phyloP scores from a whole-genome alignment of 2,113 vertebrate species.

The Cebidichthys violaceus region DNA sequence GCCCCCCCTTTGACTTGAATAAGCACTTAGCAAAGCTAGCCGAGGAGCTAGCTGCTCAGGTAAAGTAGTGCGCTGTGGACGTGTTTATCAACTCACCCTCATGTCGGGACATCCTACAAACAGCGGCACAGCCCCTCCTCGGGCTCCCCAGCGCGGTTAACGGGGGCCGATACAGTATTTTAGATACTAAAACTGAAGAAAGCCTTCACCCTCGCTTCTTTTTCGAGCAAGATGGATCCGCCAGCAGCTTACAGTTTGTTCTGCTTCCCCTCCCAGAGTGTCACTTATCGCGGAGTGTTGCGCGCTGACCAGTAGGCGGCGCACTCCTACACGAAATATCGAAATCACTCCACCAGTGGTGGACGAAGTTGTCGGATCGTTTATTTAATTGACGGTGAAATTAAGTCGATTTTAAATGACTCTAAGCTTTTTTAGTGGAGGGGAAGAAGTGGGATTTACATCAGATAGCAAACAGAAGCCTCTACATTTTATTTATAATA shows the following conservation, averaged over 20 bases:
- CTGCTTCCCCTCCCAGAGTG: conserved; percentile 84
- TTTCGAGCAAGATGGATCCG: conserved; percentile 85
- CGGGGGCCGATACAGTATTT: conserved; percentile 72
- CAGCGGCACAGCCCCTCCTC: conserved; percentile 81
- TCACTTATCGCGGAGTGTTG: conserved; percentile 54
- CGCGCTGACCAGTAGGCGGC: conserved; percentile 68
- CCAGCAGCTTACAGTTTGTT: conserved; percentile 82
- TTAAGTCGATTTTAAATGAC: no score
- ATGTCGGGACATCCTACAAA: conserved; percentile 93
- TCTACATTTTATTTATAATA: no score
- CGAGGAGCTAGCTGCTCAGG: conserved; percentile 57
- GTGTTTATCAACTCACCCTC: conserved; percentile 86
- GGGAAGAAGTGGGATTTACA: no score
- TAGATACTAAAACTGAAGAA: conserved; percentile 69
- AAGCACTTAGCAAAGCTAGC: conserved; percentile 61
- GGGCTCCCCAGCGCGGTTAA: conserved; percentile 79
- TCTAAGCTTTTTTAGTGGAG: no score
- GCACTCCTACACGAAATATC: conserved; percentile 24
- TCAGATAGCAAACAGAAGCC: no score
- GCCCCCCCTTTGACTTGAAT: conserved; percentile 51
- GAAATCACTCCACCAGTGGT: background rate
- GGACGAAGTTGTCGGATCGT: background rate
- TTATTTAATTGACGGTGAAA: no score
- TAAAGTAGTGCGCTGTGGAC: conserved; percentile 60
- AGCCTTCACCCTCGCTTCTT: conserved; percentile 78